Percentiles rank a stretch among this genome's conserved stretches.
Conservation (phyloP, 2,888 invertebrate species). For the Spodoptera picta region DNA sequence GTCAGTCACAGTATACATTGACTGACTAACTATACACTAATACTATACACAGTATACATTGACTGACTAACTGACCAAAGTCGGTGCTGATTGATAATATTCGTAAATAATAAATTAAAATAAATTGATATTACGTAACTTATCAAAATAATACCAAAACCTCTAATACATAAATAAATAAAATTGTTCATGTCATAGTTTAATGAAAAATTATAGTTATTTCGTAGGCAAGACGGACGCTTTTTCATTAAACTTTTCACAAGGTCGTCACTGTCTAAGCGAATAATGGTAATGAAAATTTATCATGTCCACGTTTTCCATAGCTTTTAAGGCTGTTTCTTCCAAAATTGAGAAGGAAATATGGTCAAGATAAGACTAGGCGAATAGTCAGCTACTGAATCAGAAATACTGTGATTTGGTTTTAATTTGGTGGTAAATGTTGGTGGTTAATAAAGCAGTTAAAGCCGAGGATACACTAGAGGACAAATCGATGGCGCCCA, state of each 20-base stretch:
- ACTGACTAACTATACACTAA: no score
- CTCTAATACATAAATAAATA: constrained; percentile 31
- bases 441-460: no score
- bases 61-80: no score
- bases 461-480: no score
- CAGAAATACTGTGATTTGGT: no score
- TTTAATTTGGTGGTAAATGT: no score
- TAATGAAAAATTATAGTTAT: constrained; percentile 57
- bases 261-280: constrained; percentile 36
- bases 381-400: no score
- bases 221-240: constrained; percentile 12
- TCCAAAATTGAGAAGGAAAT: not conserved
- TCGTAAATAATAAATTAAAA: constrained; percentile 13
- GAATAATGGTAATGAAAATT: constrained; percentile 40
- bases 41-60: no score
- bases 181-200: constrained; percentile 37
- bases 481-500: no score
- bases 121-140: constrained; percentile 33
- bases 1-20: no score
- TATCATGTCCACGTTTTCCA: constrained; percentile 17
- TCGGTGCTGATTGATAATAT: no score
- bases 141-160: constrained; percentile 10
- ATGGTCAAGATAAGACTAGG: no score
- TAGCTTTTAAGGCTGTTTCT: not conserved
- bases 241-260: constrained; percentile 45